Conservation (phyloP, 2,113 vertebrate genomes). For the Tragelaphus strepsiceros region DNA sequence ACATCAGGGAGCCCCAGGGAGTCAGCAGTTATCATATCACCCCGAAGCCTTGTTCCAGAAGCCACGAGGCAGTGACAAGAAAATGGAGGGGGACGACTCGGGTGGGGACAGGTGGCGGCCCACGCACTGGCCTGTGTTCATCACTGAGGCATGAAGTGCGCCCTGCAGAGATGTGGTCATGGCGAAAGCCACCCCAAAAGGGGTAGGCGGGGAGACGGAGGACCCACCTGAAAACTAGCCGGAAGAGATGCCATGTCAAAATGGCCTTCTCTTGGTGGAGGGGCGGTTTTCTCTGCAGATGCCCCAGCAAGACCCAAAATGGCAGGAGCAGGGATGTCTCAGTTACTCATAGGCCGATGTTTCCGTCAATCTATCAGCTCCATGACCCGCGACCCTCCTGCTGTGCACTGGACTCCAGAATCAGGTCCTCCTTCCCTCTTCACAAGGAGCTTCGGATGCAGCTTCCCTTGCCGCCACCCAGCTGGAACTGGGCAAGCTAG, state of each 20-base stretch:
- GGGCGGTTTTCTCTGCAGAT: background rate
- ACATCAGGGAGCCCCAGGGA: background rate
- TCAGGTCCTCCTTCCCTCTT: background rate
- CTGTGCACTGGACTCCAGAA: background rate
- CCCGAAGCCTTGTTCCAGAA: background rate
- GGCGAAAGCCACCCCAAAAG: background rate
- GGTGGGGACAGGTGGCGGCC: background rate
- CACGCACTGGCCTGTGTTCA: background rate
- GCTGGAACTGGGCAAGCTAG: background rate
- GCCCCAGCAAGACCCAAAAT: background rate
- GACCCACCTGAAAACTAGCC: background rate
- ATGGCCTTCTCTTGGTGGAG: background rate
- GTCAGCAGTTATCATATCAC: background rate
- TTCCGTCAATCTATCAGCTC: background rate
- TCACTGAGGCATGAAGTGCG: accelerated
- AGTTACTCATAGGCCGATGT: no score
- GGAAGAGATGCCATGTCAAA: background rate
- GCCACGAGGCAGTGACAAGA: background rate
- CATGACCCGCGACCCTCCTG: accelerated
- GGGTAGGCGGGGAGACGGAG: accelerated
- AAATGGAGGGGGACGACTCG: background rate
- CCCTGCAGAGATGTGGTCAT: background rate
- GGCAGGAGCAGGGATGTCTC: background rate
- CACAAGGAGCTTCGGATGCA: accelerated
- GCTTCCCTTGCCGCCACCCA: background rate